Evolutionary conservation across 2,797 vertebrate genomes (phyloP).

Genomic region (Meda fulgida): DNA sequence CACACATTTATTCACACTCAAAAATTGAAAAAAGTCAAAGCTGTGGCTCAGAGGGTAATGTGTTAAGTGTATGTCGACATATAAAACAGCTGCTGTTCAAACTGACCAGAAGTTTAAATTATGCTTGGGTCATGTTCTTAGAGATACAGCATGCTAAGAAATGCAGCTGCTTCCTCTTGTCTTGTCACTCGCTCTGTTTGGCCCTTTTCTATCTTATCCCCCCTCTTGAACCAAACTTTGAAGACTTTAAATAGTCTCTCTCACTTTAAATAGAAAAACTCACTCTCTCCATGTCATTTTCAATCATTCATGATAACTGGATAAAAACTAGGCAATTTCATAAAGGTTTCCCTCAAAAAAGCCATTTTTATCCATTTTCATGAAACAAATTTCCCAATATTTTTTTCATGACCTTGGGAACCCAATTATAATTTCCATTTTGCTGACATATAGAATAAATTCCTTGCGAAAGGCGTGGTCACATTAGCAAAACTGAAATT

Average conservation of each 20-base stretch:
- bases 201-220: neutral
- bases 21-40: conserved; percentile 3
- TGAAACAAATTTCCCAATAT: neutral
- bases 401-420: neutral
- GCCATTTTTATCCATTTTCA: neutral
- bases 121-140: neutral
- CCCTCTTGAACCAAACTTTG: neutral
- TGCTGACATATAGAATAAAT: neutral
- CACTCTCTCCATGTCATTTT: neutral
- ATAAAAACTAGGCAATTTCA: neutral
- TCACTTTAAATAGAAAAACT: conserved; percentile 10
- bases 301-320: neutral
- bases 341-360: neutral
- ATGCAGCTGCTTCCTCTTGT: conserved; percentile 3
- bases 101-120: neutral
- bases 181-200: neutral
- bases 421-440: neutral
- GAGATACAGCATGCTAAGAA: neutral
- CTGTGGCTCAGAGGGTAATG: neutral
- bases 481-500: neutral
- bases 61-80: neutral
- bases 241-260: neutral
- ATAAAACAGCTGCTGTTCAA: neutral
- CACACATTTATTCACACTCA: neutral
- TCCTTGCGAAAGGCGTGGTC: neutral